A percentile compares a stretch with the other conserved stretches of the same genome.
Evolutionary conservation across 2,888 invertebrate species (phyloP).

Genomic region (Perdita meconis): DNA sequence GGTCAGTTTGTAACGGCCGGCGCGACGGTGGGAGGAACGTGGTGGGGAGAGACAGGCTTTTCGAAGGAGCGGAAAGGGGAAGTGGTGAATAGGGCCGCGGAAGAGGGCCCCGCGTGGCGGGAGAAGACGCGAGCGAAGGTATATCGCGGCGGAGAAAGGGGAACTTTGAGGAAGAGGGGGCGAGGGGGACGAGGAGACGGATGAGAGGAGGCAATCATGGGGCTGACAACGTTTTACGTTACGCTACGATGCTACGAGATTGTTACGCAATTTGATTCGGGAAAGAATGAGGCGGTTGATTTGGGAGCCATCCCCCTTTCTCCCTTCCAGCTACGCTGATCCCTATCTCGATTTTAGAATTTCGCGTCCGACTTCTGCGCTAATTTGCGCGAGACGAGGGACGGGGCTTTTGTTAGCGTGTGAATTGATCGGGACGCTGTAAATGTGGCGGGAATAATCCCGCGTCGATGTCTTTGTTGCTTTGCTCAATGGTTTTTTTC

Average conservation of each 20-base stretch:
- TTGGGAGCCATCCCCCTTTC: slow-evolving; percentile 59
- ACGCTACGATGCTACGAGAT: slow-evolving; percentile 74
- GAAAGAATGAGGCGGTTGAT: slow-evolving; percentile 67
- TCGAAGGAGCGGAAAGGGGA: slow-evolving; percentile 66
- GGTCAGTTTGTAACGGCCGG: slow-evolving; percentile 71
- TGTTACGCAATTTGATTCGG: slow-evolving; percentile 75
- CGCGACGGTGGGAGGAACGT: slow-evolving; percentile 26
- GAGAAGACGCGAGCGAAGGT: slow-evolving; percentile 29
- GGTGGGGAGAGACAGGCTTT: slow-evolving; percentile 50
- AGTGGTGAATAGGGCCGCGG: slow-evolving; percentile 50
- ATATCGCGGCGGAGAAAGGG: slow-evolving; percentile 16
- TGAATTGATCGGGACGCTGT: slow-evolving; percentile 17
- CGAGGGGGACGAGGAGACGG: slow-evolving; percentile 42
- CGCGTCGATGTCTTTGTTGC: not conserved
- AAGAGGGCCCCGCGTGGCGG: slow-evolving; percentile 52
- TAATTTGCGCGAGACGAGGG: slow-evolving; percentile 25
- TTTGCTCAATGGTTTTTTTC: slow-evolving; percentile 16
- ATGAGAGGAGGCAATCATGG: slow-evolving; percentile 66
- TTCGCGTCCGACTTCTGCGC: slow-evolving; percentile 8
- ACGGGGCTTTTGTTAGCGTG: slow-evolving; percentile 39
- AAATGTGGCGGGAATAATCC: not conserved
- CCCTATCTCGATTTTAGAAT: slow-evolving; percentile 30
- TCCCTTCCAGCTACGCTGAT: slow-evolving; percentile 24
- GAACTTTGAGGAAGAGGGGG: slow-evolving; percentile 39
- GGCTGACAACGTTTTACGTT: slow-evolving; percentile 77